phyloP scores from a whole-genome alignment of 1,140 invertebrate species.

The Leptinotarsa defecta region DNA sequence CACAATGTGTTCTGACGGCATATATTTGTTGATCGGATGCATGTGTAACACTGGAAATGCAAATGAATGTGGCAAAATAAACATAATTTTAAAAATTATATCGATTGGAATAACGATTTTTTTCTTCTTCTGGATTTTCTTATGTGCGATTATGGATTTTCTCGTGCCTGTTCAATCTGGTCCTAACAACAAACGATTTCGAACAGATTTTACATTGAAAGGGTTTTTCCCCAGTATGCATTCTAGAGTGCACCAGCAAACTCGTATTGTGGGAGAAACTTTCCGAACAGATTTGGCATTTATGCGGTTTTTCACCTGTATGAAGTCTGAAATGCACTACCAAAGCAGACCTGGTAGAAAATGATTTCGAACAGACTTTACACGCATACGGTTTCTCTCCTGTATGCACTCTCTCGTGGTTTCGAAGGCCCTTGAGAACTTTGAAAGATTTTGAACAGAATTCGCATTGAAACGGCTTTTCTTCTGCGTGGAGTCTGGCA shows the following conservation, averaged over 20 bases:
- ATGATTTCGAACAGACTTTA: constrained; percentile 71
- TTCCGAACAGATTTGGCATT: constrained; percentile 36
- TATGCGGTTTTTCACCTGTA: constrained; percentile 70
- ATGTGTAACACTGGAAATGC: too few species aligned
- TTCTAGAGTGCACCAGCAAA: background rate
- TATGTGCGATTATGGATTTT: background rate
- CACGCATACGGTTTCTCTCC: constrained; percentile 79
- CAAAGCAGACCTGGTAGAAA: constrained; percentile 64
- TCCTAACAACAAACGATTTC: background rate
- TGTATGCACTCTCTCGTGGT: constrained; percentile 72
- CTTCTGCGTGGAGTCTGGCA: constrained; percentile 62
- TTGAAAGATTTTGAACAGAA: constrained; percentile 59
- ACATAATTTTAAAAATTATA: too few species aligned
- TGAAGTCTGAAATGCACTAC: constrained; percentile 67
- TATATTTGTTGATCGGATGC: too few species aligned
- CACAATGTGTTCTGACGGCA: too few species aligned
- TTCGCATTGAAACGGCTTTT: constrained; percentile 51
- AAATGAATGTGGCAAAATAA: too few species aligned
- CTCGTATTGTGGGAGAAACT: background rate
- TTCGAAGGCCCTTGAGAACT: constrained; percentile 71
- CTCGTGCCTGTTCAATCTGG: background rate
- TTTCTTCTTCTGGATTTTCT: too few species aligned
- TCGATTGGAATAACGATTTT: too few species aligned
- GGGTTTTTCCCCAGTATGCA: background rate
- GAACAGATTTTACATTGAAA: background rate